phyloP scores from a whole-genome alignment of 2,888 invertebrate species.

The Julus scanicus region DNA sequence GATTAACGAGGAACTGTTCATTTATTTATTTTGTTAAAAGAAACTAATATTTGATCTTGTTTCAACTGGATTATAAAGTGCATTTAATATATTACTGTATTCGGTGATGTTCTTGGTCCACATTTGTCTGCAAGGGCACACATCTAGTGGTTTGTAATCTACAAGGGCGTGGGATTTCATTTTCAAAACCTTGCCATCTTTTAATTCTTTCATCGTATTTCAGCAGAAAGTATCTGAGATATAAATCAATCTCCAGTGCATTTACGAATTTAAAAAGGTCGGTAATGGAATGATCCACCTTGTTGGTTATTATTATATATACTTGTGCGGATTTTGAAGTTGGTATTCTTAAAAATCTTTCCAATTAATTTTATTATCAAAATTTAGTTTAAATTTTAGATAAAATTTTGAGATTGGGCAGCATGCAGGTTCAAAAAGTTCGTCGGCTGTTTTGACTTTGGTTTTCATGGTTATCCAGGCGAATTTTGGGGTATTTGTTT shows the following conservation, averaged over 20 bases:
- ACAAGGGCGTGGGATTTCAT: neutral
- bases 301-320: neutral
- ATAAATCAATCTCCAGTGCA: neutral
- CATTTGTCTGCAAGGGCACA: neutral
- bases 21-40: neutral
- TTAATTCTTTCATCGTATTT: neutral
- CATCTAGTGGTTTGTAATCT: neutral
- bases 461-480: too few species aligned
- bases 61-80: neutral
- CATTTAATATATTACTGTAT: neutral
- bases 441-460: too few species aligned
- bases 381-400: too few species aligned
- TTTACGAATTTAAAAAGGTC: neutral
- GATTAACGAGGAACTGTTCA: neutral
- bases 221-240: neutral
- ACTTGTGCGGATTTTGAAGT: too few species aligned
- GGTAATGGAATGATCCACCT: neutral
- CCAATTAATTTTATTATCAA: too few species aligned
- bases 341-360: too few species aligned
- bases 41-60: neutral
- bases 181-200: neutral
- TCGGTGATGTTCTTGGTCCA: neutral
- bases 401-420: too few species aligned
- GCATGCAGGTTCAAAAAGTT: too few species aligned
- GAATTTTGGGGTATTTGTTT: too few species aligned